Percentiles rank a stretch among this genome's conserved stretches.
Conservation (phyloP, 2,113 vertebrate genomes). For the Esox niger region DNA sequence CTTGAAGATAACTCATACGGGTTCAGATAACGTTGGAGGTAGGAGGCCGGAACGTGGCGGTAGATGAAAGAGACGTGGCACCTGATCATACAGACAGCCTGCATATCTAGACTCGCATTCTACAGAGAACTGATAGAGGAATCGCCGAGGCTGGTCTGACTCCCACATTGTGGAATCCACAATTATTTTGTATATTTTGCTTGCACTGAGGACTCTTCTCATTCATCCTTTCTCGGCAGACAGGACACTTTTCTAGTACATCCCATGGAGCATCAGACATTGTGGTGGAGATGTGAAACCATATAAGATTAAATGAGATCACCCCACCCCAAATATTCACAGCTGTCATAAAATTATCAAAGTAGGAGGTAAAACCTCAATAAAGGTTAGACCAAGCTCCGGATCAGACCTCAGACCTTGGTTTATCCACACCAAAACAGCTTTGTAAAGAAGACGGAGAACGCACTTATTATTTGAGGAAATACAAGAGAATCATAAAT, state of each 20-base stretch:
- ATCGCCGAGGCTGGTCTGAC: background rate
- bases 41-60: slow-evolving; percentile 57
- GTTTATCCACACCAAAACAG: slow-evolving; percentile 57
- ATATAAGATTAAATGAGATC: slow-evolving; percentile 23
- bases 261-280: slow-evolving; percentile 50
- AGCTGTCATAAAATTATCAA: background rate
- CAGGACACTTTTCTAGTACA: slow-evolving; percentile 55
- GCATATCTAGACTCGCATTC: slow-evolving; percentile 33
- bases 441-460: slow-evolving; percentile 58
- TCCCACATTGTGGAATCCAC: slow-evolving; percentile 37
- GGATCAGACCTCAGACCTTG: background rate
- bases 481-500: slow-evolving; percentile 73
- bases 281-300: slow-evolving; percentile 57
- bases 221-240: slow-evolving; percentile 51
- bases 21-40: too few species aligned
- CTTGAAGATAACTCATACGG: too few species aligned
- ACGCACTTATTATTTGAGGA: slow-evolving; percentile 53
- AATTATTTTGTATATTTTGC: too few species aligned
- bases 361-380: background rate
- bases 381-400: slow-evolving; percentile 2
- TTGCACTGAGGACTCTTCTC: slow-evolving; percentile 25
- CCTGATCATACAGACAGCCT: slow-evolving; percentile 29
- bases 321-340: background rate
- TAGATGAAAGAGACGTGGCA: slow-evolving; percentile 53
- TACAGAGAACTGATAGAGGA: background rate